Evolutionary conservation across 64 coral and sea anemone genomes (phyloP).

Genomic region (Pocillopora damicornis): DNA sequence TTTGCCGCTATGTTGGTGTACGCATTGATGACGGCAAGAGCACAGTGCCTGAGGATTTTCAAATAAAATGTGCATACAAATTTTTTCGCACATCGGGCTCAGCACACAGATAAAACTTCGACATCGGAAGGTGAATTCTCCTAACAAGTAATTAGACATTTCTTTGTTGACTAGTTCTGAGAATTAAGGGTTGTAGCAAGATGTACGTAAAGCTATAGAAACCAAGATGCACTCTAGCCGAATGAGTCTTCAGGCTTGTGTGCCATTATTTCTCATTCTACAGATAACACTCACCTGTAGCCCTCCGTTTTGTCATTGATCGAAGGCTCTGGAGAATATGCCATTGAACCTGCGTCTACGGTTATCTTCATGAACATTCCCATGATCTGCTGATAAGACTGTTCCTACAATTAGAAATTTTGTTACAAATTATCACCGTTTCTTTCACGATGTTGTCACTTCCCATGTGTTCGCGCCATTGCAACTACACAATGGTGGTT

Average conservation of each 20-base stretch:
- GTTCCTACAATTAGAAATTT: slow-evolving; percentile 43
- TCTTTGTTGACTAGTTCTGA: too few relatives aligned
- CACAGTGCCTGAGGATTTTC: slow-evolving; percentile 69
- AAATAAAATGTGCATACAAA: not conserved
- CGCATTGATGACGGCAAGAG: slow-evolving; percentile 86
- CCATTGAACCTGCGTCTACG: slow-evolving; percentile 88
- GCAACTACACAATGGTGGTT: too few relatives aligned
- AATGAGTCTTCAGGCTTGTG: not conserved
- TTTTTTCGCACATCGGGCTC: not conserved
- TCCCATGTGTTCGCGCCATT: too few relatives aligned
- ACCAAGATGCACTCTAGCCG: not conserved
- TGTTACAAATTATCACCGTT: too few relatives aligned
- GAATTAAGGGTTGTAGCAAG: too few relatives aligned
- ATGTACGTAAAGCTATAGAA: too few relatives aligned
- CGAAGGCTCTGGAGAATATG: slow-evolving; percentile 77
- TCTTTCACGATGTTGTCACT: too few relatives aligned
- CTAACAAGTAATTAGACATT: too few relatives aligned
- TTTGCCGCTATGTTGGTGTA: slow-evolving; percentile 77
- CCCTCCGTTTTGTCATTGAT: slow-evolving; percentile 88
- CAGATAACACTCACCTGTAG: slow-evolving; percentile 48
- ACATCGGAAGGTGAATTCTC: not conserved
- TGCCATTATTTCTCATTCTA: not conserved
- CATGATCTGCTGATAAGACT: slow-evolving; percentile 96
- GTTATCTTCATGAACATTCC: slow-evolving; percentile 97
- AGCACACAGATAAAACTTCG: not conserved